Evolutionary conservation across 2,113 vertebrate genomes (phyloP).

Genomic region (Zosterops japonicus): DNA sequence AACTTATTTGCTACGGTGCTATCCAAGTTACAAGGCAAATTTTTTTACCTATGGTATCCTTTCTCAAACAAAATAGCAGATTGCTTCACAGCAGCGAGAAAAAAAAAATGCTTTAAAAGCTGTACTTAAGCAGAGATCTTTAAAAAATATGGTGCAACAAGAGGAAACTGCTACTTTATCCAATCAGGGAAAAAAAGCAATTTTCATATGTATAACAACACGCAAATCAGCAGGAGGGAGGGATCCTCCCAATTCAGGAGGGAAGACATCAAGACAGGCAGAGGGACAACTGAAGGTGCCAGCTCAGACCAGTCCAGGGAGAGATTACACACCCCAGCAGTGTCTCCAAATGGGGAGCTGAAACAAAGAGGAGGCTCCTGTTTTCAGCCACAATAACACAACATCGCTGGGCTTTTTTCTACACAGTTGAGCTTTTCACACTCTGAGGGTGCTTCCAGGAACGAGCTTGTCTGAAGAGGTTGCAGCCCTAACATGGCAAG

Average conservation of each 20-base stretch:
- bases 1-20: conserved; percentile 51
- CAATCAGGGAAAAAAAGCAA: neutral
- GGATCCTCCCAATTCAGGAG: neutral
- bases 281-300: neutral
- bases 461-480: no score
- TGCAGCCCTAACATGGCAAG: neutral
- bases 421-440: neutral
- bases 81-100: neutral
- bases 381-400: neutral
- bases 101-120: neutral
- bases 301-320: neutral
- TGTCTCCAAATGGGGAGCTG: accelerated
- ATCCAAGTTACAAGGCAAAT: conserved; percentile 59
- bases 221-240: neutral
- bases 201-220: neutral
- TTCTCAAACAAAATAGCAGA: neutral
- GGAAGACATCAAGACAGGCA: neutral
- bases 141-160: neutral
- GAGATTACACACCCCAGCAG: neutral
- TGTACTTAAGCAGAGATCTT: neutral
- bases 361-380: neutral
- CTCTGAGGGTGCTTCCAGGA: neutral
- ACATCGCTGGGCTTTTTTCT: neutral
- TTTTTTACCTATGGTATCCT: neutral
- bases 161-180: neutral